Evolutionary conservation across 2,797 vertebrate species (phyloP).

Genomic region (Labeo calbasu): DNA sequence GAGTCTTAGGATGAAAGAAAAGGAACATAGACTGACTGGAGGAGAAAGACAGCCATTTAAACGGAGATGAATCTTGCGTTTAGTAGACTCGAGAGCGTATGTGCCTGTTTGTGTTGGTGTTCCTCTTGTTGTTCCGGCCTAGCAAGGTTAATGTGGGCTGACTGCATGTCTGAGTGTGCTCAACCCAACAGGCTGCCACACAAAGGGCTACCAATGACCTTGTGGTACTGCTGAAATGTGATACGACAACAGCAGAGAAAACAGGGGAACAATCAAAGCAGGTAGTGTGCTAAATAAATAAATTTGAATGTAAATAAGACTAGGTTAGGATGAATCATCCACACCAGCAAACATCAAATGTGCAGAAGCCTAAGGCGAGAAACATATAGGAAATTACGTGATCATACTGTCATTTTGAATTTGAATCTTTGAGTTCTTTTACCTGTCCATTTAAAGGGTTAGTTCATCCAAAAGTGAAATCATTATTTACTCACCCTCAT

Average conservation of each 20-base stretch:
- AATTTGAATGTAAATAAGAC: constrained; percentile 34
- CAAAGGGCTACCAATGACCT: constrained; percentile 54
- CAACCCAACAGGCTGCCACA: constrained; percentile 51
- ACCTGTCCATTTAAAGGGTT: background rate
- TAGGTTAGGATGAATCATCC: constrained; percentile 24
- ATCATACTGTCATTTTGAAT: background rate
- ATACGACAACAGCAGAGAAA: constrained; percentile 45
- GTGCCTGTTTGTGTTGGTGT: constrained; percentile 2
- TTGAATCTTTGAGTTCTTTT: background rate
- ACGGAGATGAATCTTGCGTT: constrained; percentile 31
- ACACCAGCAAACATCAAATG: constrained; percentile 8
- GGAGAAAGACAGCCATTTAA: constrained; percentile 13
- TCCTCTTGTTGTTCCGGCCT: constrained; percentile 43
- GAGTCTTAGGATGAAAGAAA: constrained; percentile 12
- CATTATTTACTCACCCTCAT: too few relatives aligned
- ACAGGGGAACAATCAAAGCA: constrained; percentile 19
- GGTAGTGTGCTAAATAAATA: constrained; percentile 15
- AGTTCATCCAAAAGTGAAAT: too few relatives aligned
- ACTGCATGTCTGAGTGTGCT: constrained; percentile 54
- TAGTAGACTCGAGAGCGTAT: constrained; percentile 4
- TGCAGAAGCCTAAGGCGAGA: constrained; percentile 6
- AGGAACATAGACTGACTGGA: constrained; percentile 5
- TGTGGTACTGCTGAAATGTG: constrained; percentile 50
- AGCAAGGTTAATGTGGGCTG: constrained; percentile 57
- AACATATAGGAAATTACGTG: background rate